Conservation (phyloP, 2,113 vertebrate species). For the Conger conger region DNA sequence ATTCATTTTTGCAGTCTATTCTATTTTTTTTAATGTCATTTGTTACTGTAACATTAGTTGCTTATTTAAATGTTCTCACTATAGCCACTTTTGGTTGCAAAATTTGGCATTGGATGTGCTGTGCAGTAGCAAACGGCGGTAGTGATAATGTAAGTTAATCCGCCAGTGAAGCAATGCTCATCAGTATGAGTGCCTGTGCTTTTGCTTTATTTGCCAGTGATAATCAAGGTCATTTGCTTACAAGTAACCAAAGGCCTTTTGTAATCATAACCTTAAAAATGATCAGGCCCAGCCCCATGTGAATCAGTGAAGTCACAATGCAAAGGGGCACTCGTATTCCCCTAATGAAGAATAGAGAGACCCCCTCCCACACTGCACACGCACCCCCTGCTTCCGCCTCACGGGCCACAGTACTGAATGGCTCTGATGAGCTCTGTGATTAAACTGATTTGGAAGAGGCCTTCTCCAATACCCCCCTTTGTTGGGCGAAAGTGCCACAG, state of each 20-base stretch:
- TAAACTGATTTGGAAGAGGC: slow-evolving; percentile 69
- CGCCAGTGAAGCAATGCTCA: background rate
- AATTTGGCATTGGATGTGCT: no score
- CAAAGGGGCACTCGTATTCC: slow-evolving; percentile 13
- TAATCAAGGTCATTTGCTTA: slow-evolving; percentile 5
- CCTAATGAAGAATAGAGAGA: slow-evolving; percentile 28
- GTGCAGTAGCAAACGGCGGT: background rate
- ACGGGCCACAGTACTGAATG: slow-evolving; percentile 48
- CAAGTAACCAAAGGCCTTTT: slow-evolving; percentile 42
- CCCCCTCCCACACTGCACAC: slow-evolving; percentile 18
- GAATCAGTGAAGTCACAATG: slow-evolving; percentile 43
- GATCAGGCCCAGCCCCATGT: slow-evolving; percentile 49
- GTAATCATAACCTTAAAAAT: slow-evolving; percentile 53
- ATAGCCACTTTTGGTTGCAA: no score
- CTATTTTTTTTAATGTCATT: no score
- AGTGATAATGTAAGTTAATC: background rate
- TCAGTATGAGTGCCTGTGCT: background rate
- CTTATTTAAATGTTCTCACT: no score
- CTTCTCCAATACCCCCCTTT: slow-evolving; percentile 39
- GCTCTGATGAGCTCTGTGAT: slow-evolving; percentile 68
- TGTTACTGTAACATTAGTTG: no score
- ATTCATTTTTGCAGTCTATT: no score
- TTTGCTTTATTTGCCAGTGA: background rate
- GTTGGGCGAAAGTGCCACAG: background rate
- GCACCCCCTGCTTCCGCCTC: slow-evolving; percentile 25